Evolutionary conservation across 2,888 invertebrate genomes (phyloP), one percentile per base, ranked within the genome.

Genomic region (Volucella inanis): DNA sequence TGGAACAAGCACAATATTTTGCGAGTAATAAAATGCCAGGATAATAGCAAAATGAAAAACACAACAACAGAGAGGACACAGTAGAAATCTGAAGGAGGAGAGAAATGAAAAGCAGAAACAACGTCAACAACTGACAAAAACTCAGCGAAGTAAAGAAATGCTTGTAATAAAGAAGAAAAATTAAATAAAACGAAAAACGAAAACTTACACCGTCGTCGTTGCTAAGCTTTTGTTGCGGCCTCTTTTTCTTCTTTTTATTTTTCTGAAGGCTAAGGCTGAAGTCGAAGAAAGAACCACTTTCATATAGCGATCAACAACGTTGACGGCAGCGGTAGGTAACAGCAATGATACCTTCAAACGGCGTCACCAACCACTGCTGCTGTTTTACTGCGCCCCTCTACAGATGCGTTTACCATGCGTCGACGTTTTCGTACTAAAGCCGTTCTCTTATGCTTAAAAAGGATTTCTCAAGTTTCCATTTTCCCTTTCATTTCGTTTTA

Each of bases 1-100:
- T 45, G 45, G 18, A 52, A 61, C 67, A 67, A 67, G 67, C 14
- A 76, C 76, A 76, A 76, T 76, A 68, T 76, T 76, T 76, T 76
- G 67, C 76, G 61, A 76, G 76, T 52, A 68, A 68, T 67, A 68
- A 76, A 76, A 67, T 67, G 38, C 59, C 76, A 59, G 76, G 18
- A 68, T 68, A 67, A 67, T 76, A 52, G 52, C 31, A 57, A 59
- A 65, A 57, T 31, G 31, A 75, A 67, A 75, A 41, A 50, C 15
- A 18, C 39, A 75, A 55, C 4, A 22, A 22, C 22, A 31, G 0
- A 6, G 31, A 4, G 4, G 0, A 31, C 6, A 6, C 18, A 22
- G 18, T 22, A 2, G 2, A 22, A 3, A 22, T 2, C 31, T 31
- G 31, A 31, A 31, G 18, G 18, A 31, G 31, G 31, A 31, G 31